Evolutionary conservation across 2,888 invertebrate species (phyloP), one percentile per base, ranked within the genome.

Genomic region (Heteropelma amictum): DNA sequence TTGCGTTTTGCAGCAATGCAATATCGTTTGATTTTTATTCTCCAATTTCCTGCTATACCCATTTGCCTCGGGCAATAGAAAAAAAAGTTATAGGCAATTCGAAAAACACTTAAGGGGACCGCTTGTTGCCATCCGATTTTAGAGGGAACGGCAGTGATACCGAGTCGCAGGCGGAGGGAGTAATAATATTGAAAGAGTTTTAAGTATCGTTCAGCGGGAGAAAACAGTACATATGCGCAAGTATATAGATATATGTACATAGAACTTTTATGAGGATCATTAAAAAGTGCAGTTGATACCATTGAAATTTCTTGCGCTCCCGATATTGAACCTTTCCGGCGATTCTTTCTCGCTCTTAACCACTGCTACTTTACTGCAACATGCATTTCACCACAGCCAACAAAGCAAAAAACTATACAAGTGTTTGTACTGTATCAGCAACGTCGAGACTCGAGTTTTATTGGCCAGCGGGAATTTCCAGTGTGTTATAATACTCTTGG

Each of bases 201-300:
- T n/a, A n/a, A n/a, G n/a, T n/a, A n/a, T n/a, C n/a, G n/a, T n/a
- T n/a, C n/a, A n/a, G n/a, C n/a, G 54, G 12, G 49, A 30, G 51
- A 35, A 51, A 30, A 28, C 28, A 30, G 30, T 33, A 26, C 56
- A 33, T 23, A 19, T 2, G 21, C 3, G 12, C 7, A 12, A 7
- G 23, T 23, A 8, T 23, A 7, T 40, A 26, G 6, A 51, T 17
- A 38, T 19, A 40, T 17, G 19, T 33, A n/a, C 19, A 33, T 33
- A 79, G 72, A 73, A 56, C 49, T 76, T 85, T 85, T 85, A 85
- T 72, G 83, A 84, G 77, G 60, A 83, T 77, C 80, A 79, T 85
- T 83, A 85, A 84, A 79, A 77, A 65, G 65, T 30, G 19, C 65
- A 56, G 74, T 80, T 80, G 84, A 84, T 84, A 85, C 73, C 75